Percentiles rank a stretch among this genome's conserved stretches.
Conservation (phyloP, 2,888 invertebrate species). For the Philereme transversata region DNA sequence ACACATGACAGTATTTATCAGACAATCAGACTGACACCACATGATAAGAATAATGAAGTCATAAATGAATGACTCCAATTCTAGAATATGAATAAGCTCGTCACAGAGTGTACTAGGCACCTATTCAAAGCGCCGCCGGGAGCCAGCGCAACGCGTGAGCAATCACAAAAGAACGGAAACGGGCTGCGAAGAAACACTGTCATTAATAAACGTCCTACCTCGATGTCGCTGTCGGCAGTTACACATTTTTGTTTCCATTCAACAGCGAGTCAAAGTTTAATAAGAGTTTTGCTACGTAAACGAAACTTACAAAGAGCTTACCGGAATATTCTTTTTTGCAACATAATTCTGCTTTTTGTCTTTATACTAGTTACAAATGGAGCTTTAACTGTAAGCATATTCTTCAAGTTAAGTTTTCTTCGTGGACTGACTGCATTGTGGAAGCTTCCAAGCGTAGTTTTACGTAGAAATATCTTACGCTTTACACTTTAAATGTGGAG, state of each 20-base stretch:
- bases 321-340: conserved; percentile 12
- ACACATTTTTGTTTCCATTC: conserved; percentile 48
- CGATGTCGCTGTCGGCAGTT: conserved; percentile 44
- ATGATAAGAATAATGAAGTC: too few relatives aligned
- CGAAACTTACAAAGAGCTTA: conserved; percentile 39
- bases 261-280: conserved; percentile 47
- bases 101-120: conserved; percentile 13
- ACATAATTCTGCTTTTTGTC: conserved; percentile 10
- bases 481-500: conserved; percentile 6
- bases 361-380: conserved; percentile 14
- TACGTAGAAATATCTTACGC: conserved; percentile 2
- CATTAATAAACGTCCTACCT: conserved; percentile 70
- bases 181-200: conserved; percentile 69
- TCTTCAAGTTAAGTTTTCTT: conserved; percentile 12
- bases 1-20: too few relatives aligned
- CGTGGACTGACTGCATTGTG: conserved; percentile 6
- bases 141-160: conserved; percentile 54
- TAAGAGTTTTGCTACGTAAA: conserved; percentile 44
- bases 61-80: too few relatives aligned
- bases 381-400: conserved; percentile 6
- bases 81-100: too few relatives aligned
- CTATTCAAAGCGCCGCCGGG: conserved; percentile 61
- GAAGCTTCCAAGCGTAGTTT: neutral
- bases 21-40: too few relatives aligned
- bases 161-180: conserved; percentile 70